Percentiles rank a stretch among this genome's conserved stretches.
Evolutionary conservation across 1,140 invertebrate genomes (phyloP).

Genomic region (Centruroides sculpturatus): DNA sequence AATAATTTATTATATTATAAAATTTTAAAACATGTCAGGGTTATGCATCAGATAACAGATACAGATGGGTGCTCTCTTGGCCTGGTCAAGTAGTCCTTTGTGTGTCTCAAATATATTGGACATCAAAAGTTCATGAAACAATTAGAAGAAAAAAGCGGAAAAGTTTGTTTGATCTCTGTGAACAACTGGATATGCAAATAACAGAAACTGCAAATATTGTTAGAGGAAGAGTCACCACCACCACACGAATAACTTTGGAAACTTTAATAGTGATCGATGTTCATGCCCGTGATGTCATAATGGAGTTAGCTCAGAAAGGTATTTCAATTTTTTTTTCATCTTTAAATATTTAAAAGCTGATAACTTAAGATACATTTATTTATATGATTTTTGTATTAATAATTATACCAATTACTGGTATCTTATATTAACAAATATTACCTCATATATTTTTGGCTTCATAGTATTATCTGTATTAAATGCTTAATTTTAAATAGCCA

Average conservation of each 20-base stretch:
- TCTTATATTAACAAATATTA: too few species aligned
- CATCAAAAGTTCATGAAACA: slow-evolving; percentile 53
- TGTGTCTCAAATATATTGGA: slow-evolving; percentile 81
- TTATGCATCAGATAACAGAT: slow-evolving; percentile 46
- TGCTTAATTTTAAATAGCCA: too few species aligned
- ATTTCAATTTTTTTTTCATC: neutral
- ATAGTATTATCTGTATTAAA: too few species aligned
- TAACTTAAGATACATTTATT: too few species aligned
- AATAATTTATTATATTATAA: neutral
- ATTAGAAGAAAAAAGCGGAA: slow-evolving; percentile 36
- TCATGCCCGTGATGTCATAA: slow-evolving; percentile 75
- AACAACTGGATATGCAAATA: slow-evolving; percentile 39
- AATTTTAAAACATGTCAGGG: neutral
- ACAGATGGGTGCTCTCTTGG: slow-evolving; percentile 65
- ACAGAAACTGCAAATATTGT: slow-evolving; percentile 64
- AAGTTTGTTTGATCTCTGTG: slow-evolving; percentile 33
- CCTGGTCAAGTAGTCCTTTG: slow-evolving; percentile 81
- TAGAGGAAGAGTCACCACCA: slow-evolving; percentile 56
- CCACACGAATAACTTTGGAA: slow-evolving; percentile 57
- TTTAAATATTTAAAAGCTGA: neutral
- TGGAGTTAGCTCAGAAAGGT: slow-evolving; percentile 50
- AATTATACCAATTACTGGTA: too few species aligned
- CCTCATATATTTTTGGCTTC: too few species aligned
- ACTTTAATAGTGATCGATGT: slow-evolving; percentile 82
- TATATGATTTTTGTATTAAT: too few species aligned